Base-by-base conservation (phyloP, 2,113 vertebrate genomes). In the Pardalotus punctatus region DNA sequence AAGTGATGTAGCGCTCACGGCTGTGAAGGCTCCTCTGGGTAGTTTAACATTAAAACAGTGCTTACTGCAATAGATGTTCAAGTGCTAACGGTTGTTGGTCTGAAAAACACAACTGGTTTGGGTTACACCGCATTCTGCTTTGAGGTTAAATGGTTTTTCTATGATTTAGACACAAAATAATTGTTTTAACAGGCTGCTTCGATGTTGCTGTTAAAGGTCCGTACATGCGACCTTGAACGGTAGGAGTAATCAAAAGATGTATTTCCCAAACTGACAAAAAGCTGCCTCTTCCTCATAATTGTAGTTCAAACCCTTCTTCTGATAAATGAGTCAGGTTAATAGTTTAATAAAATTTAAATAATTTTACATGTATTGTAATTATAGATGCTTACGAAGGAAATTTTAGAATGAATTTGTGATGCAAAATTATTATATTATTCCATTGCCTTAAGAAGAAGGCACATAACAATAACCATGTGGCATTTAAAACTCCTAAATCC, bases 11-110 rank as follows among this genome's bases (percentile, higher is more conserved):
- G 81, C 0, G 0, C 27, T 81, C 24, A 5, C 0, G 16, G 65
- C 81, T 36, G 19, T 2, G 9, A 60, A 85, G 80, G 62, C n/a
- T 83, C 45, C 72, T 74, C 76, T 71, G 65, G 54, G 40, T 35
- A 53, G 56, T 35, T 81, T 43, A 24, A 2, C 1, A 0, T 67
- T 81, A 33, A 47, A 78, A 18, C 1, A 1, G 5, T 3, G 1
- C 16, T 79, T 69, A 8, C 35, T 62, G 54, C 54, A 38, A 9
- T n/a, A 28, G 70, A 15, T 43, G 10, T 74, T 61, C 22, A 45
- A 54, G 19, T 69, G 82, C 51, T 86, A 22, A n/a, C 10, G 21
- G 72, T 70, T 50, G 25, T 48, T 10, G 3, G 35, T 28, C 35
- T 35, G 35, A 53, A 81, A 71, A 83, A 50, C 36, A 3, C 19